A percentile compares a stretch with the other conserved stretches of the same genome.
These are phyloP conservation scores for Rhaphigaster nebulosa DNA, from an alignment of 2,888 invertebrate genomes.

Conservation along the genomic window DNA sequence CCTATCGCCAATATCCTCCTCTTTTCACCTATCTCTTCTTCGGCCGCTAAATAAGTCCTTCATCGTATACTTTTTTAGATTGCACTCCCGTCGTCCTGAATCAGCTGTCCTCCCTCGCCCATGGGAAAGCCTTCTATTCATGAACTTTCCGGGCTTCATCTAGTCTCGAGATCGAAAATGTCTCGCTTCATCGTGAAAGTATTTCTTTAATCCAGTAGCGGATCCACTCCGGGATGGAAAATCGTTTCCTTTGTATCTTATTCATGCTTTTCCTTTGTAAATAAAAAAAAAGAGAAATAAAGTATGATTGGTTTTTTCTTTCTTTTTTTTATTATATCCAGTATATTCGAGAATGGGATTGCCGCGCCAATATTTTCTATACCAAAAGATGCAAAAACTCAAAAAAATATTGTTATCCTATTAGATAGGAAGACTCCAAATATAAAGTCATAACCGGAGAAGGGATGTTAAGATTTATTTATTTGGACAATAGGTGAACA, in stretches of 20 bases:
- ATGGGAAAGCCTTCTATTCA: constrained; percentile 8
- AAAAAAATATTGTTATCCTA: too few species aligned
- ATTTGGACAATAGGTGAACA: too few species aligned
- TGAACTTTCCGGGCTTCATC: background rate
- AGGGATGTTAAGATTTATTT: too few species aligned
- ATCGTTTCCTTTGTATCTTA: background rate
- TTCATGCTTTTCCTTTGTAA: background rate
- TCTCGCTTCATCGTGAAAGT: background rate
- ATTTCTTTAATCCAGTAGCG: background rate
- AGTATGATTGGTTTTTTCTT: too few species aligned
- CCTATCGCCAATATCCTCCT: constrained; percentile 49
- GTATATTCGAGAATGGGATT: too few species aligned
- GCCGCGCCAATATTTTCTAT: too few species aligned
- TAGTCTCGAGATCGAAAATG: background rate
- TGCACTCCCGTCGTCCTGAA: background rate
- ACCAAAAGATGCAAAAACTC: too few species aligned
- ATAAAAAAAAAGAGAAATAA: background rate
- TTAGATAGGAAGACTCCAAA: too few species aligned
- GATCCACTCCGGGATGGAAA: background rate
- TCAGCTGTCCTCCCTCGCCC: constrained; percentile 39
- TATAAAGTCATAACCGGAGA: too few species aligned
- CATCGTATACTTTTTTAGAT: constrained; percentile 42
- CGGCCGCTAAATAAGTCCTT: constrained; percentile 13
- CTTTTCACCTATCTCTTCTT: constrained; percentile 49
- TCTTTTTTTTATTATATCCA: too few species aligned